A percentile compares a stretch with the other conserved stretches of the same genome.
These are phyloP conservation scores for Orientallactaga bullata DNA, from an alignment of 2,113 vertebrate species.

Conservation along the genomic window DNA sequence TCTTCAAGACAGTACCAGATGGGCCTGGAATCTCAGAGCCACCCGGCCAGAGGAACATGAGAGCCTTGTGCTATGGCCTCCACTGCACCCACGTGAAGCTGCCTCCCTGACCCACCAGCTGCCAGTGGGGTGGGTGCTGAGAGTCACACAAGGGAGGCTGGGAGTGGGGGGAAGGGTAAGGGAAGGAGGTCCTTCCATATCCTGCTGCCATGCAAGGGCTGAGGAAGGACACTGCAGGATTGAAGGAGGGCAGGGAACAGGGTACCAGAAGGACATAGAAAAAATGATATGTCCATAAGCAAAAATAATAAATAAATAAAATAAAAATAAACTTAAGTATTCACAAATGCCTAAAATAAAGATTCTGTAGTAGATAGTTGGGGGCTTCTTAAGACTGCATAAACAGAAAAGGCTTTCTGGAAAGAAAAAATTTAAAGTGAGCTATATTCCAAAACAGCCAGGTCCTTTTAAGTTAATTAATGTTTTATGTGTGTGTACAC, in stretches of 20 bases:
- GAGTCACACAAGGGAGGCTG: background rate
- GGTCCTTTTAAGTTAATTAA: background rate
- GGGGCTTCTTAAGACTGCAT: background rate
- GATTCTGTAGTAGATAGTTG: background rate
- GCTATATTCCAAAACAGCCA: slow-evolving; percentile 11
- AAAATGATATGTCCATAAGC: background rate
- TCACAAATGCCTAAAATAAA: background rate
- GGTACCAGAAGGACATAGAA: background rate
- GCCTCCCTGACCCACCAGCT: background rate
- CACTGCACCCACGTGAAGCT: background rate
- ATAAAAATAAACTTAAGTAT: too few relatives aligned
- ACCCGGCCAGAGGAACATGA: background rate
- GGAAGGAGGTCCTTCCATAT: background rate
- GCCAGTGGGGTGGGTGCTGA: background rate
- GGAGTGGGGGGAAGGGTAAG: rapidly evolving
- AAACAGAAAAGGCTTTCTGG: background rate
- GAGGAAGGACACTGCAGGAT: slow-evolving; percentile 1
- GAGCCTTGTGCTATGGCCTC: background rate
- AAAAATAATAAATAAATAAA: background rate
- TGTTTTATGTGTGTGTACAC: too few relatives aligned
- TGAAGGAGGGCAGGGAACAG: background rate
- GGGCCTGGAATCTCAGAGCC: slow-evolving; percentile 28
- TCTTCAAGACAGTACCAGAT: background rate
- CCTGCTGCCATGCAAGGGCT: background rate
- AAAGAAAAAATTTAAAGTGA: slow-evolving; percentile 23